Conservation (phyloP, 2,797 vertebrate species). For the Protonibea diacanthus region DNA sequence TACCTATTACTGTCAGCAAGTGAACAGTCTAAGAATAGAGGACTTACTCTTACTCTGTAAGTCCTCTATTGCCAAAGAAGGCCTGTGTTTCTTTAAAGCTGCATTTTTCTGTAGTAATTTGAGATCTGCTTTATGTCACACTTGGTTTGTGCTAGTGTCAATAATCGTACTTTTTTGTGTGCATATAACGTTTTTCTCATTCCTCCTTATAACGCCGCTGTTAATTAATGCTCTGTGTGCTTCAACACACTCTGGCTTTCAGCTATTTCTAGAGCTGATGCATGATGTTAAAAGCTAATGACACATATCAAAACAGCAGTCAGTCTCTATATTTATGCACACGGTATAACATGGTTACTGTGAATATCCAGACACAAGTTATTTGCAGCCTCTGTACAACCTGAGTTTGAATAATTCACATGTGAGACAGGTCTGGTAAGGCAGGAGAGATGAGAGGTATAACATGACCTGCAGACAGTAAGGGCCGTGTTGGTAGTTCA, state of each 20-base stretch:
- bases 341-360: background rate
- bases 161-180: background rate
- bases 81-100: constrained; percentile 1
- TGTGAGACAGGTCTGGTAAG: background rate
- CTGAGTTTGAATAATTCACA: background rate
- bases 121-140: background rate
- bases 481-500: too few species aligned
- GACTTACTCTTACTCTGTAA: background rate
- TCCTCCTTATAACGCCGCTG: background rate
- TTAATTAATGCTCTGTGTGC: constrained; percentile 15
- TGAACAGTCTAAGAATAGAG: constrained; percentile 49
- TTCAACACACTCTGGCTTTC: background rate
- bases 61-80: background rate
- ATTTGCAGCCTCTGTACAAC: background rate
- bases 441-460: background rate
- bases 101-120: constrained; percentile 11
- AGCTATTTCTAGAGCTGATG: constrained; percentile 30
- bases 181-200: background rate
- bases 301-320: constrained; percentile 16
- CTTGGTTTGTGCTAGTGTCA: background rate
- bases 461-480: too few species aligned
- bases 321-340: constrained; percentile 4
- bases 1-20: constrained; percentile 33
- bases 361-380: background rate
- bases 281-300: constrained; percentile 22